Percentiles rank a stretch among this genome's conserved stretches.
Conservation (phyloP, 2,113 vertebrate genomes). For the Spilogale gracilis region DNA sequence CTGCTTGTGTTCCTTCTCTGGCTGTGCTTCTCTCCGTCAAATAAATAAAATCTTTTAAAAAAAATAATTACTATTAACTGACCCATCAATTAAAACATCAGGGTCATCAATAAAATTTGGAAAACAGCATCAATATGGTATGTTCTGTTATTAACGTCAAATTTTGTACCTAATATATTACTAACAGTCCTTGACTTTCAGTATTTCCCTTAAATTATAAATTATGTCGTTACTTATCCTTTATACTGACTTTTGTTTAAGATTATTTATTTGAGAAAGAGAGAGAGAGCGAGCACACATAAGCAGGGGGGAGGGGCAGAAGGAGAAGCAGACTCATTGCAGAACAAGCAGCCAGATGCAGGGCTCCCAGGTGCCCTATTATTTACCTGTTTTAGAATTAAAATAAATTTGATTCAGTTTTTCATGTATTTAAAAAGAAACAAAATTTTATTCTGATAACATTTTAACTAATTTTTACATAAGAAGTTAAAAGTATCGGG, state of each 20-base stretch:
- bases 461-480: constrained; percentile 19
- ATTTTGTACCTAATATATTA: neutral
- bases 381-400: neutral
- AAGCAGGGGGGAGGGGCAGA: neutral
- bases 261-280: neutral
- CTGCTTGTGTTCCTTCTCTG: too few species aligned
- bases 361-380: neutral
- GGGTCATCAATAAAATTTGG: constrained; percentile 22
- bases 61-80: constrained; percentile 63
- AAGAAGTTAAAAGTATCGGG: constrained; percentile 3
- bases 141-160: neutral
- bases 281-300: neutral
- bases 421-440: neutral
- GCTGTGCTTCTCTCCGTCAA: too few species aligned
- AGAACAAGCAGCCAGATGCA: neutral
- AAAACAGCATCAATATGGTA: constrained; percentile 14
- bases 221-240: neutral
- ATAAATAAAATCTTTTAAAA: neutral
- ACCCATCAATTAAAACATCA: constrained; percentile 18
- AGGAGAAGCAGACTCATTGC: neutral
- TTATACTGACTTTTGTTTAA: neutral
- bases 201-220: constrained; percentile 1
- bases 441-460: neutral
- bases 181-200: neutral
- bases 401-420: neutral